Evolutionary conservation across 2,888 invertebrate species (phyloP).

Genomic region (Hyppa rectilinea): DNA sequence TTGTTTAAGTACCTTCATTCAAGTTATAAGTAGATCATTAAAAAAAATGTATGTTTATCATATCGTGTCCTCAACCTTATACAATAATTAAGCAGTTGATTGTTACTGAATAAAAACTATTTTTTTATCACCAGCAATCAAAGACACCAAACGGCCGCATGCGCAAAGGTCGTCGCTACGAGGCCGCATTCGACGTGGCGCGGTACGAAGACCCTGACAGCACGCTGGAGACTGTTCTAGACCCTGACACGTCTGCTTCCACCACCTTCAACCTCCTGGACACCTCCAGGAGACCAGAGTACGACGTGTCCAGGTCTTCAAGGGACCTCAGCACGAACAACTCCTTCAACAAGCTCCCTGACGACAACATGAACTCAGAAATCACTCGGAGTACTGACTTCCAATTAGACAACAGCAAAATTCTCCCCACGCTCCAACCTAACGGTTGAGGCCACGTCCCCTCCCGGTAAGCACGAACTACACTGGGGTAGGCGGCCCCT

Average conservation of each 20-base stretch:
- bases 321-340: slow-evolving; percentile 66
- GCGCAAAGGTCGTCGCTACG: slow-evolving; percentile 76
- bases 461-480: slow-evolving; percentile 73
- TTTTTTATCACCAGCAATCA: slow-evolving; percentile 70
- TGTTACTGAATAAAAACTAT: neutral
- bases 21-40: neutral
- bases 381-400: slow-evolving; percentile 76
- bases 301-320: slow-evolving; percentile 67
- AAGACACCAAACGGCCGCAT: slow-evolving; percentile 85
- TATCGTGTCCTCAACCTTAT: neutral
- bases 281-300: slow-evolving; percentile 78
- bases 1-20: neutral
- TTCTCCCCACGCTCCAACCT: slow-evolving; percentile 85
- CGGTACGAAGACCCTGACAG: slow-evolving; percentile 61
- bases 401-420: slow-evolving; percentile 82
- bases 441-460: slow-evolving; percentile 81
- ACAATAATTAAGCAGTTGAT: neutral
- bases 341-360: slow-evolving; percentile 83
- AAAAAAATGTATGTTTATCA: neutral
- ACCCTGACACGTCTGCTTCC: slow-evolving; percentile 77
- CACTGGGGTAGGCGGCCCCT: slow-evolving; percentile 86
- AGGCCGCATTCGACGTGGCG: slow-evolving; percentile 66
- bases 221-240: slow-evolving; percentile 56
- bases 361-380: slow-evolving; percentile 88
- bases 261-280: slow-evolving; percentile 76